Evolutionary conservation across 1,140 invertebrate species (phyloP).

Genomic region (Plutomurus gul): DNA sequence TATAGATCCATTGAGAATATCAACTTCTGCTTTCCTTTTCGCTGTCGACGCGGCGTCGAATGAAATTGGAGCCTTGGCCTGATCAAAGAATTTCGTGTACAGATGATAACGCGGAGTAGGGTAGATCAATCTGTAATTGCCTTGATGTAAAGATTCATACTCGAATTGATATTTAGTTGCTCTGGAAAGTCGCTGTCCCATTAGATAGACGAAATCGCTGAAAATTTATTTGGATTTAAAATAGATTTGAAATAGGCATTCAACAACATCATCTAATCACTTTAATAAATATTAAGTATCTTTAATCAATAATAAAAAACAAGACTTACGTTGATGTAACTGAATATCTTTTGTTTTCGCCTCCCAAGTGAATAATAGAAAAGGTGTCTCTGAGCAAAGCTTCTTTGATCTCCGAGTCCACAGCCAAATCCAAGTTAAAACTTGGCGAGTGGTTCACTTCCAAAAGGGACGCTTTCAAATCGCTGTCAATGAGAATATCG

Average conservation of each 20-base stretch:
- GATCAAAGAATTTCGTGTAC: slow-evolving; percentile 73
- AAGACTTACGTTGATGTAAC: too few species aligned
- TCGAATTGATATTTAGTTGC: slow-evolving; percentile 66
- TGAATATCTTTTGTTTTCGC: slow-evolving; percentile 53
- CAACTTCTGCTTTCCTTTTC: not conserved
- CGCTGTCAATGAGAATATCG: slow-evolving; percentile 82
- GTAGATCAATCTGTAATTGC: slow-evolving; percentile 71
- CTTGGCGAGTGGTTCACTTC: slow-evolving; percentile 67
- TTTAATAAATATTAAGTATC: too few species aligned
- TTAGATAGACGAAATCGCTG: too few species aligned
- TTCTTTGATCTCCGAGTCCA: slow-evolving; percentile 61
- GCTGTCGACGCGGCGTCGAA: not conserved
- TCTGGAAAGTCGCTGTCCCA: not conserved
- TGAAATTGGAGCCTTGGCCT: not conserved
- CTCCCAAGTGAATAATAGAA: slow-evolving; percentile 62
- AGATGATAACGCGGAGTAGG: slow-evolving; percentile 60
- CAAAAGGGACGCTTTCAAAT: slow-evolving; percentile 80
- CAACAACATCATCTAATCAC: too few species aligned
- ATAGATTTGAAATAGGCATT: too few species aligned
- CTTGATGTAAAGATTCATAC: slow-evolving; percentile 77
- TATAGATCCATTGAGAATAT: too few species aligned
- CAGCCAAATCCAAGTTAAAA: slow-evolving; percentile 60
- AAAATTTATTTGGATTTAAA: too few species aligned
- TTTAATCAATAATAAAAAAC: too few species aligned
- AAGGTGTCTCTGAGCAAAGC: slow-evolving; percentile 59